Evolutionary conservation across 2,113 vertebrate species (phyloP).

Genomic region (Siniperca knerii): DNA sequence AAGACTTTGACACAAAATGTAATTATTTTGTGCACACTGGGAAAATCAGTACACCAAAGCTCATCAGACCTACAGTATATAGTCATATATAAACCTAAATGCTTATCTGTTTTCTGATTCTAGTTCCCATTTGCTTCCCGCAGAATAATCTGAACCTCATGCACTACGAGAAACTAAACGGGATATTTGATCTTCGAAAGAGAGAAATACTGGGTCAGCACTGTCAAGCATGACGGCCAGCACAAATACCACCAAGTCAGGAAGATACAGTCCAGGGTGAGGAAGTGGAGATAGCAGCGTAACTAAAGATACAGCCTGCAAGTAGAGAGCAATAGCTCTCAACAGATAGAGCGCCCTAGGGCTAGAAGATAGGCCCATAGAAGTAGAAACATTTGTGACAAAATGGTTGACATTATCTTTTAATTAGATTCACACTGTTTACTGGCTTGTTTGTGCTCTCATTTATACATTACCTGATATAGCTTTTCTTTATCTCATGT

Average conservation of each 20-base stretch:
- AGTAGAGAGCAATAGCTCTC: constrained; percentile 70
- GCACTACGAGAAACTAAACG: constrained; percentile 32
- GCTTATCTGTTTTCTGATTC: background rate
- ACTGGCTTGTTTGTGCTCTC: constrained; percentile 78
- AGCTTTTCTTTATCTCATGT: constrained; percentile 67
- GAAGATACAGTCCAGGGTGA: constrained; percentile 66
- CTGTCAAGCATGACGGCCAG: constrained; percentile 60
- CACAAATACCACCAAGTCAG: constrained; percentile 73
- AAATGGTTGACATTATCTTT: constrained; percentile 85
- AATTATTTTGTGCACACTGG: constrained; percentile 5
- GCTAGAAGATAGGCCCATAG: constrained; percentile 65
- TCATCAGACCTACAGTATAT: constrained; percentile 13
- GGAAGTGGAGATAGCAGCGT: constrained; percentile 66
- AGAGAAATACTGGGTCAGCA: constrained; percentile 64
- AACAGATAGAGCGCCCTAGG: constrained; percentile 68
- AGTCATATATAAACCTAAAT: background rate
- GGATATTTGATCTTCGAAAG: constrained; percentile 54
- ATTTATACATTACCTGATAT: constrained; percentile 78
- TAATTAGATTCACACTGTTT: constrained; percentile 86
- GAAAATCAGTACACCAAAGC: background rate
- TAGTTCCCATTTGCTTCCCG: constrained; percentile 3
- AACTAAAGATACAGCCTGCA: constrained; percentile 73
- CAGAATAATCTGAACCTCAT: constrained; percentile 25
- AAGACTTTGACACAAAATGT: constrained; percentile 13
- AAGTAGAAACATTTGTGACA: constrained; percentile 75